Evolutionary conservation across 2,797 vertebrate species (phyloP), one percentile per base, ranked within the genome.

Genomic region (Myoxocephalus aenaeus): DNA sequence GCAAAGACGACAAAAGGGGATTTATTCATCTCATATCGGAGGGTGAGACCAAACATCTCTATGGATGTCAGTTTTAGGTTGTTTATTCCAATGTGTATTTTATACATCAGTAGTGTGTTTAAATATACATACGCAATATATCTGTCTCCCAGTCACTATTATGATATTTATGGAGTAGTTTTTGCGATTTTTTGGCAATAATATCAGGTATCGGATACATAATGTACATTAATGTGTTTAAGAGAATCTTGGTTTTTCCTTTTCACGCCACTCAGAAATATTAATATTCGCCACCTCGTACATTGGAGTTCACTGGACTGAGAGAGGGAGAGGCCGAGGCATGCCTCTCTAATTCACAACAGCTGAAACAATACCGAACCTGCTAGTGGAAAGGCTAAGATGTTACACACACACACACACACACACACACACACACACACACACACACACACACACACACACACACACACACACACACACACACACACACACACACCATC

Each of bases 261-360:
- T 40, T 14, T 7, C 0, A 10, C 15, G 40, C 12, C 48, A 40
- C 9, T 40, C 38, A 10, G 20, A 56, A 44, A 11, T 51, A 11
- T 48, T 51, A 53, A 74, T 56, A 63, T 68, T 48, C 56, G 58
- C 59, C 38, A 8, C 44, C 51, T 34, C 67, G 22, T 8, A 17
- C 12, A 71, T 58, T 54, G 29, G 17, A 70, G 79, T 76, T 77
- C 58, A 71, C 34, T 25, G 62, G 78, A 56, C 20, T 62, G 53
- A 78, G 54, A 80, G 74, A 87, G 78, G 77, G 80, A 77, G n/a
- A 15, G 76, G 87, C 89, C n/a, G 64, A 87, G 87, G 89, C 93
- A 89, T 93, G 89, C 88, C 85, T 86, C 79, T 84, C 86, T 94
- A 94, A 95, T 94, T 93, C 92, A 93, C 89, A 94, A 92, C 95